Evolutionary conservation across 2,113 vertebrate species (phyloP).

Genomic region (Periophthalmodon schlosseri): DNA sequence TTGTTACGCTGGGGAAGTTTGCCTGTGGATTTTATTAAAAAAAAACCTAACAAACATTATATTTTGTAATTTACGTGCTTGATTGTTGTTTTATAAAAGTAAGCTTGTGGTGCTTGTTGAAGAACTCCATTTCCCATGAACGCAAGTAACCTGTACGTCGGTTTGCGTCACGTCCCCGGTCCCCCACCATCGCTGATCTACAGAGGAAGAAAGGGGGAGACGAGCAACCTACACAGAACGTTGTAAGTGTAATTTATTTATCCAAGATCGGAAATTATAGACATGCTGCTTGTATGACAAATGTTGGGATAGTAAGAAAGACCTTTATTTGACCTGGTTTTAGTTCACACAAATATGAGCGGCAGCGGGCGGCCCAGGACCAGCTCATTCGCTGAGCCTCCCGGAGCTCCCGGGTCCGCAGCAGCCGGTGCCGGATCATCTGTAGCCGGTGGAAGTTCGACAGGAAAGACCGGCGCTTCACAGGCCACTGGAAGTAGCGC

Average conservation of each 20-base stretch:
- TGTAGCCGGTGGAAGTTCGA: conserved; percentile 76
- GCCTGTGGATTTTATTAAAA: not conserved
- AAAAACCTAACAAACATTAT: not conserved
- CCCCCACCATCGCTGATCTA: conserved; percentile 71
- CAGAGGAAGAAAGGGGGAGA: conserved; percentile 82
- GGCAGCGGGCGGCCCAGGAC: conserved; percentile 85
- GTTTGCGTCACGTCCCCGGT: conserved; percentile 75
- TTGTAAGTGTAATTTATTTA: conserved; percentile 68
- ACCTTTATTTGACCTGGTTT: conserved; percentile 70
- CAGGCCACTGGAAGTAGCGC: conserved; percentile 79
- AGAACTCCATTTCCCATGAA: conserved; percentile 71
- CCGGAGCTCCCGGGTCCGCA: conserved; percentile 80
- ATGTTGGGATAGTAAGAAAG: conserved; percentile 57
- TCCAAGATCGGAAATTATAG: conserved; percentile 48
- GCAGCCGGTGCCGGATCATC: conserved; percentile 77
- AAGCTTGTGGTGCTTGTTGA: not conserved
- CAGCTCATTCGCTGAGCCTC: conserved; percentile 85
- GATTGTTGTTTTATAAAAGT: not conserved
- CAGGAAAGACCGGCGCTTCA: conserved; percentile 83
- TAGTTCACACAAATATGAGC: conserved; percentile 81
- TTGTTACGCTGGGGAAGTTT: not conserved
- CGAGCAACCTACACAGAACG: conserved; percentile 66
- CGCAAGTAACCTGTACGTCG: conserved; percentile 57
- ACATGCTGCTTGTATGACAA: conserved; percentile 38
- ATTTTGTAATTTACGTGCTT: not conserved